Evolutionary conservation across 2,888 invertebrate species (phyloP).

Genomic region (Mechanitis mazaeus): DNA sequence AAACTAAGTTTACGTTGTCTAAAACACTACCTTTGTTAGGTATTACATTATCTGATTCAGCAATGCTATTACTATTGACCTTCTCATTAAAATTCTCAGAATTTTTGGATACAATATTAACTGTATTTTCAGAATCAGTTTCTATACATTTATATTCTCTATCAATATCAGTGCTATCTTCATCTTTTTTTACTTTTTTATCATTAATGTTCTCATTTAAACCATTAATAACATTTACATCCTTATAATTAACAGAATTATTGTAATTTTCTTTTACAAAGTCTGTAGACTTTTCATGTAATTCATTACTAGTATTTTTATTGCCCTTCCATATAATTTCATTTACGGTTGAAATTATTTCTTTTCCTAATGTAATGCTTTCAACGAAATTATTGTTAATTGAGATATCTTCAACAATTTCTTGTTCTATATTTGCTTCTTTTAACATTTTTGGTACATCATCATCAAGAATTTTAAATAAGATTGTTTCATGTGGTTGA

Average conservation of each 20-base stretch:
- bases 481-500: not conserved
- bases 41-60: not conserved
- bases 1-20: not conserved
- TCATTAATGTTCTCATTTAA: not conserved
- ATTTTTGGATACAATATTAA: not conserved
- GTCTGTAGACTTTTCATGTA: not conserved
- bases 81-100: not conserved
- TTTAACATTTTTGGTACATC: not conserved
- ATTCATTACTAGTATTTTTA: no score
- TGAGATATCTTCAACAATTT: not conserved
- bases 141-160: not conserved
- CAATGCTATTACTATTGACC: not conserved
- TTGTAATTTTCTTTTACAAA: not conserved
- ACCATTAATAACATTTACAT: not conserved
- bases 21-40: not conserved
- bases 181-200: not conserved
- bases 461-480: not conserved
- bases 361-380: no score
- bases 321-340: no score
- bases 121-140: not conserved
- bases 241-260: not conserved
- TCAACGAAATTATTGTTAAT: not conserved
- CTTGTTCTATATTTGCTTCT: not conserved
- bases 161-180: not conserved
- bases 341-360: no score